These are phyloP conservation scores for Anolis apletophallus DNA, from an alignment of 2,797 vertebrate species.

Conservation along the genomic window DNA sequence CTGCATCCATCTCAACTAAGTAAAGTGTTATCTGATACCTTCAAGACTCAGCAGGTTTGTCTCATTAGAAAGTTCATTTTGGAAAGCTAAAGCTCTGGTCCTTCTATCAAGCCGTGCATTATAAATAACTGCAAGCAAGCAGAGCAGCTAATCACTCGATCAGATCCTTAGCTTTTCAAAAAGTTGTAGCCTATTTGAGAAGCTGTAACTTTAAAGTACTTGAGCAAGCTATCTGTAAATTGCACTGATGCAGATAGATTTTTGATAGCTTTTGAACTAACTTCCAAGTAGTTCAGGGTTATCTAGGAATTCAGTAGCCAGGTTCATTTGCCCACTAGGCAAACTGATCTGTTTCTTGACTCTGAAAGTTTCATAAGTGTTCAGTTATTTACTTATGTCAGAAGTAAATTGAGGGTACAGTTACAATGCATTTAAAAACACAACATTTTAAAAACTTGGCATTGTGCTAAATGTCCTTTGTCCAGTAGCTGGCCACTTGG, in stretches of 20 bases:
- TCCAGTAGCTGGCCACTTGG: no score
- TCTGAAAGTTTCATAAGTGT: not conserved
- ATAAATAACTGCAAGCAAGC: conserved; percentile 34
- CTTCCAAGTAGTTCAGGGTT: conserved; percentile 39
- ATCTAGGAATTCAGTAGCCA: conserved; percentile 16
- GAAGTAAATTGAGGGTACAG: no score
- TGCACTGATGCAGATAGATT: conserved; percentile 29
- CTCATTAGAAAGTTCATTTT: conserved; percentile 50
- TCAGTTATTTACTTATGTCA: not conserved
- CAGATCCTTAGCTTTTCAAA: conserved; percentile 18
- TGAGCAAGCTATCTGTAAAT: conserved; percentile 21
- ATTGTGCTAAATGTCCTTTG: no score
- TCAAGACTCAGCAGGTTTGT: conserved; percentile 3
- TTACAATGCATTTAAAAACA: no score
- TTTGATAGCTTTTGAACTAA: conserved; percentile 39
- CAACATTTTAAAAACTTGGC: no score
- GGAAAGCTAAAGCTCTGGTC: not conserved
- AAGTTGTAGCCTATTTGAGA: not conserved
- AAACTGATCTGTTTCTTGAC: conserved; percentile 13
- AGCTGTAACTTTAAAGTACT: conserved; percentile 20
- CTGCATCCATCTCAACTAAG: conserved; percentile 26
- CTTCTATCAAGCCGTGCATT: not conserved
- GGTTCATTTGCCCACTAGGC: conserved; percentile 46
- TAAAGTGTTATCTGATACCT: conserved; percentile 46
- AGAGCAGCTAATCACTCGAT: conserved; percentile 24